Base-by-base conservation (phyloP, 2,797 vertebrate species). In the Falco berigora region DNA sequence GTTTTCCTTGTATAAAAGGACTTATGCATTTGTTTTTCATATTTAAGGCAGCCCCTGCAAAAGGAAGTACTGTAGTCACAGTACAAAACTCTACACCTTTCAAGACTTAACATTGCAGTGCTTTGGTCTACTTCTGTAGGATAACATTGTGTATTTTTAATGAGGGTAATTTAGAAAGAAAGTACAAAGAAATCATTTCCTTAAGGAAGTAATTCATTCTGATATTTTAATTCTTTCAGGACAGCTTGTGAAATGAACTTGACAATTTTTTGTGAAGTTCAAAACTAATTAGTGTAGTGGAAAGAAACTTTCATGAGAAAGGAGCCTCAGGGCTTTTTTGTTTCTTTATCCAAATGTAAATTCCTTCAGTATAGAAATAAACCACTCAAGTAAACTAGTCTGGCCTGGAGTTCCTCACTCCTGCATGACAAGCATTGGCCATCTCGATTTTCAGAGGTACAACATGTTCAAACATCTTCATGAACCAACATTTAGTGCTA, bases 271-370 rank as follows among this genome's bases (percentile, higher is more conserved):
- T 1, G 2, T 77, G 64, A 89, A 4, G 15, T 80, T 94, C 89
- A 66, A 87, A 91, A 92, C 63, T 73, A 71, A 80, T 93, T 86
- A 94, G 72, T 61, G 86, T 56, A 83, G 56, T 52, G 30, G 61
- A 92, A 95, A 93, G 83, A 95, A 95, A 91, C 30, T 78, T 85
- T 13, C 68, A 59, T 28, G 27, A 86, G 68, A 86, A 88, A 93
- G 42, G 23, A 88, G 22, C 71, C 55, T 81, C 20, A 30, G 72
- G 93, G 58, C 7, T 68, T 95, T 83, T 95, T 85, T 86, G 27
- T 58, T 94, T 79, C 59, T 77, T 92, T 89, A 68, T 75, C 55
- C 36, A 22, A 93, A 86, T 46, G 36, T 53, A 77, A 92, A 85
- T 82, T 92, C 13, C 34, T 75, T 89, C 56, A 53, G 62, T 64